Evolutionary conservation across 30 jellyfish, hydroid and myxozoan genomes (phyloP).

Genomic region (Pelagia noctiluca): DNA sequence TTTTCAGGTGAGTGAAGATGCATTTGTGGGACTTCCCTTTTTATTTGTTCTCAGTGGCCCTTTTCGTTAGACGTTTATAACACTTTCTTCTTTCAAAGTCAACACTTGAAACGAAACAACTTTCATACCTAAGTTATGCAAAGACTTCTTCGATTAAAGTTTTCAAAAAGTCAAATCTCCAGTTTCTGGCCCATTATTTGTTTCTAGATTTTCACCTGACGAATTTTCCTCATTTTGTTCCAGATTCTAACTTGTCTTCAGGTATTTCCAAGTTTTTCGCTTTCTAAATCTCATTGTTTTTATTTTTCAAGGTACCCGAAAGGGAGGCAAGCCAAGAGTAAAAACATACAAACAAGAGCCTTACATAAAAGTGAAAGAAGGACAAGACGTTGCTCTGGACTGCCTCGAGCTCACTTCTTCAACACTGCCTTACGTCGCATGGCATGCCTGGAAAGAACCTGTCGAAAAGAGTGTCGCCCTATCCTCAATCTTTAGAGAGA

Average conservation of each 20-base stretch:
- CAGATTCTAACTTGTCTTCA: too few relatives aligned
- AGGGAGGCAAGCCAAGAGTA: constrained; percentile 97
- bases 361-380: constrained; percentile 67
- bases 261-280: neutral
- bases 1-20: too few relatives aligned
- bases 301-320: constrained; percentile 67
- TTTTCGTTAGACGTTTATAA: too few relatives aligned
- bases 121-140: too few relatives aligned
- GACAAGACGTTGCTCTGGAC: constrained; percentile 82
- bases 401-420: constrained; percentile 87
- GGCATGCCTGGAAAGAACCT: constrained; percentile 74
- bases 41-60: too few relatives aligned
- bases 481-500: constrained; percentile 30
- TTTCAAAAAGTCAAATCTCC: too few relatives aligned
- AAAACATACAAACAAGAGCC: constrained; percentile 74
- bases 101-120: too few relatives aligned
- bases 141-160: too few relatives aligned
- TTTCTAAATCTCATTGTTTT: neutral
- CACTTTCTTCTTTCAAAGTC: too few relatives aligned
- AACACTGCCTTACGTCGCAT: constrained; percentile 85
- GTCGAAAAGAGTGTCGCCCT: constrained; percentile 66
- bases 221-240: neutral
- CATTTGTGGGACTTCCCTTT: too few relatives aligned
- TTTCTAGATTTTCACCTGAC: neutral
- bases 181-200: too few relatives aligned